Evolutionary conservation across 1,140 invertebrate species (phyloP).

Genomic region (Aphidius gifuensis): DNA sequence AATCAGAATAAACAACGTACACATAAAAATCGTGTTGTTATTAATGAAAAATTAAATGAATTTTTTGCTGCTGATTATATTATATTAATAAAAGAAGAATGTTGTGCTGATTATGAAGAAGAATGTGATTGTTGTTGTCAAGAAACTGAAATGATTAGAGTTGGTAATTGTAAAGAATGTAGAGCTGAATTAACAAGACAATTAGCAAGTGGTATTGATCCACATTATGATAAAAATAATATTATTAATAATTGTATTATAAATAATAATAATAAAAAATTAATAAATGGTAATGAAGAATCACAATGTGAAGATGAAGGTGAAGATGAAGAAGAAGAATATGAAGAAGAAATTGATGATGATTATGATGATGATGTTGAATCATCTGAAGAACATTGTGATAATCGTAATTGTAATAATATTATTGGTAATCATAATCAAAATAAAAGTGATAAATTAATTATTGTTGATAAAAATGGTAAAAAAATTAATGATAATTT

Average conservation of each 20-base stretch:
- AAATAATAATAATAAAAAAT: conserved; percentile 8
- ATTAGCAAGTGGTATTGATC: conserved; percentile 31
- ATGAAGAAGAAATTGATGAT: conserved; percentile 54
- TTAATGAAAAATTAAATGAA: conserved; percentile 81
- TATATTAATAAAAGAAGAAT: conserved; percentile 79
- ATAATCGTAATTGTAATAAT: no score
- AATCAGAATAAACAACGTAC: conserved; percentile 47
- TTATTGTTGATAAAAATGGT: conserved; percentile 12
- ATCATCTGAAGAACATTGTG: conserved; percentile 55
- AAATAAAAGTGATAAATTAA: conserved; percentile 38
- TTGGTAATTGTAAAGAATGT: conserved; percentile 60
- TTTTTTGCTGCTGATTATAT: conserved; percentile 87
- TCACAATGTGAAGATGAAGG: conserved; percentile 26
- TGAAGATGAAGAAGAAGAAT: conserved; percentile 45
- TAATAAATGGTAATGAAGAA: conserved; percentile 29
- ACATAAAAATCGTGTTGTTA: conserved; percentile 74
- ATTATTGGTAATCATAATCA: conserved; percentile 17
- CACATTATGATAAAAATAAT: conserved; percentile 24
- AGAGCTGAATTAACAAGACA: conserved; percentile 44
- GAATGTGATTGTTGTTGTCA: conserved; percentile 70
- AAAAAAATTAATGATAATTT: not conserved
- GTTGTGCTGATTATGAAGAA: conserved; percentile 74
- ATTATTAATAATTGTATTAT: conserved; percentile 20
- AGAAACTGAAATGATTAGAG: conserved; percentile 66
- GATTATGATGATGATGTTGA: conserved; percentile 46